A percentile compares a stretch with the other conserved stretches of the same genome.
These are phyloP conservation scores for Sphecodes monilicornis DNA, from an alignment of 2,888 invertebrate species.

Conservation along the genomic window DNA sequence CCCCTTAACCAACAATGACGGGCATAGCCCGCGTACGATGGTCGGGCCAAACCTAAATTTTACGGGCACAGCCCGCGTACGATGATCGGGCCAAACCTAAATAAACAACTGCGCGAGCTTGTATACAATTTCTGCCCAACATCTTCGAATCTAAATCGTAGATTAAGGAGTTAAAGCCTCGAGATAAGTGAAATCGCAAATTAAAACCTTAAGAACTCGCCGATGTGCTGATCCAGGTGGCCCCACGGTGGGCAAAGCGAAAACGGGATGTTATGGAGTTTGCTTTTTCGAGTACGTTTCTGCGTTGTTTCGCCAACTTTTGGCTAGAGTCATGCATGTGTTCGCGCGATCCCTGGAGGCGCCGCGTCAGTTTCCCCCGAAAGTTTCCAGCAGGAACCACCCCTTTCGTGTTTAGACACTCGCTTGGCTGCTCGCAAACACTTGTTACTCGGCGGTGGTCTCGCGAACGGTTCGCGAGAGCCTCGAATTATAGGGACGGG, in stretches of 20 bases:
- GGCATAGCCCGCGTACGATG: too few relatives aligned
- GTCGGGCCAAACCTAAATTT: too few relatives aligned
- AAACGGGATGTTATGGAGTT: not conserved
- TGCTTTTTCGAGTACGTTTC: not conserved
- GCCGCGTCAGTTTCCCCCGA: not conserved
- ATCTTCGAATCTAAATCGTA: too few relatives aligned
- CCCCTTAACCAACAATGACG: too few relatives aligned
- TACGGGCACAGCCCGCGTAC: too few relatives aligned
- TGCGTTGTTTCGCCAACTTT: not conserved
- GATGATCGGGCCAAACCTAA: too few relatives aligned
- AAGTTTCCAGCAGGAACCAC: not conserved
- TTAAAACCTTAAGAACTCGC: not conserved
- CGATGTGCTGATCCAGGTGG: not conserved
- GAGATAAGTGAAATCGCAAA: not conserved
- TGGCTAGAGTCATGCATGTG: not conserved
- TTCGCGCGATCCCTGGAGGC: not conserved
- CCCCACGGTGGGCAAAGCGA: not conserved
- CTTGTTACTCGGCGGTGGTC: not conserved
- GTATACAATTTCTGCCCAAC: too few relatives aligned
- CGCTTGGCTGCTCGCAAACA: not conserved
- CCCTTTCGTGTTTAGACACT: constrained; percentile 1
- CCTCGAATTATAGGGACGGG: constrained; percentile 21
- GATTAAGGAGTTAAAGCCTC: too few relatives aligned
- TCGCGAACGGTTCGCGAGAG: constrained; percentile 22
- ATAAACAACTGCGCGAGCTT: too few relatives aligned